Percentiles rank a stretch among this genome's conserved stretches.
Conservation (phyloP, 2,888 invertebrate genomes). For the Aporophyla lueneburgensis region DNA sequence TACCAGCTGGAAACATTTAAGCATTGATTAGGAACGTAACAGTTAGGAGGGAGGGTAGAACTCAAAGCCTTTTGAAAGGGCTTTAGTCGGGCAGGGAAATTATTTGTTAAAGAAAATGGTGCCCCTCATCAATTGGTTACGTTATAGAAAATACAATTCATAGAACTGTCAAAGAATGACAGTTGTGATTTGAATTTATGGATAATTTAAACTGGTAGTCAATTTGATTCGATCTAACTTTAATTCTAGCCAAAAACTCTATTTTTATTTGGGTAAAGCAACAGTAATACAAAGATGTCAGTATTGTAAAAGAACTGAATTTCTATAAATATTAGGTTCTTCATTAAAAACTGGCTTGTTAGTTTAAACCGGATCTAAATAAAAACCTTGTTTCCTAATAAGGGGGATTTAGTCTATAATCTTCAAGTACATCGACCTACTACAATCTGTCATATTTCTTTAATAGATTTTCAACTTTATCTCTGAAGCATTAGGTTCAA, state of each 20-base stretch:
- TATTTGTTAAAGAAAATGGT: no score
- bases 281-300: no score
- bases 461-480: no score
- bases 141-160: not conserved
- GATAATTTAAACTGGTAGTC: not conserved
- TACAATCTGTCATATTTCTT: no score
- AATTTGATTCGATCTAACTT: not conserved
- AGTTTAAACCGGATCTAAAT: no score
- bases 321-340: no score
- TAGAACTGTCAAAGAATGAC: not conserved
- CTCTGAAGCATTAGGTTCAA: no score
- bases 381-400: no score
- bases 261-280: no score
- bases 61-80: not conserved
- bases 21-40: not conserved
- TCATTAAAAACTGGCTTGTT: no score
- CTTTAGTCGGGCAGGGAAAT: not conserved
- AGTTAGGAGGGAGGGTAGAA: not conserved
- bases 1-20: slow-evolving; percentile 75
- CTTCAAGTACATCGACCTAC: no score
- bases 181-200: not conserved
- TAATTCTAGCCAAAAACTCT: not conserved
- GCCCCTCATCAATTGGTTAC: not conserved
- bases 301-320: no score
- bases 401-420: not conserved